Evolutionary conservation across 2,888 invertebrate species (phyloP), one percentile per base, ranked within the genome.

Genomic region (Pachydiplax longipennis): DNA sequence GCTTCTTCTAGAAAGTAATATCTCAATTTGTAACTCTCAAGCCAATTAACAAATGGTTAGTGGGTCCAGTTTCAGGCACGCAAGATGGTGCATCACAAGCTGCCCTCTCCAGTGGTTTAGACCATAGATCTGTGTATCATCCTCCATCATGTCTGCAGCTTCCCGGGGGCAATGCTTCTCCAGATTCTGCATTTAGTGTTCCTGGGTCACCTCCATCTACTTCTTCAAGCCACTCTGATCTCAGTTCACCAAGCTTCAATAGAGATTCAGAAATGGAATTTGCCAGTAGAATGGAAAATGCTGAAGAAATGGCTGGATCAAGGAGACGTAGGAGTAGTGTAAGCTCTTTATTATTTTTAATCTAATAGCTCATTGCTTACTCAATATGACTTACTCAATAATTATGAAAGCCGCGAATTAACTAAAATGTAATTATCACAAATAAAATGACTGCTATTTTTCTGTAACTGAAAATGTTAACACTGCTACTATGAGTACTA

Each of bases 91-190:
- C 61, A 87, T 87, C 87, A 31, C 87, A 87, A 22, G 87, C 87
- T 61, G 87, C 94, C 93, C 92, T 95, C 94, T 93, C 95, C 94
- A 92, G 93, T 91, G 93, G 93, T 82, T 92, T 94, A 81, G 95
- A 95, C 92, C 94, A 94, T 0, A 94, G 94, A 81, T 94, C 96
- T 93, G 97, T 99, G 18, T 99, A 99, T 94, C 97, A 97, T 93
- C 99, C 99, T 1, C 99, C 99, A 0, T 97, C 97, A 82, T 96
- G 97, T 12, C 95, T 99, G 48, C 98, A 98, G 94, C 97, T 98
- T 93, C 99, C 98, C 0, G 97, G 96, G 81, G 96, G 95, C 2
- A 93, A 93, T 91, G 94, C 95, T 12, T 91, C 91, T 3, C 65
- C 91, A 40, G 95, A 95, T 90, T 93, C 93, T 3, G 92, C 92